These are phyloP conservation scores for Ganaspis sp. DNA, from an alignment of 1,140 invertebrate species.

Conservation along the genomic window DNA sequence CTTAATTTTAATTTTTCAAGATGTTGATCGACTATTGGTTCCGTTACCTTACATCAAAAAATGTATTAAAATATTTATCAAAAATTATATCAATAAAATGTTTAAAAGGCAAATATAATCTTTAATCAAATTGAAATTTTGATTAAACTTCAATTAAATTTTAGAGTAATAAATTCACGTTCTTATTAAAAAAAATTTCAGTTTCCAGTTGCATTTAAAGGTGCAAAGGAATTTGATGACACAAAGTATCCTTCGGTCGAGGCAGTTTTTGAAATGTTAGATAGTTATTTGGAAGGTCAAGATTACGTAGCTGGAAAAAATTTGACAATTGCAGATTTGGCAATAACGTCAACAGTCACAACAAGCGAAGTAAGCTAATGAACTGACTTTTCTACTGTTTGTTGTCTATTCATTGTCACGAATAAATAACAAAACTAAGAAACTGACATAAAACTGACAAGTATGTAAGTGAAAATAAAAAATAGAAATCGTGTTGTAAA, in stretches of 20 bases:
- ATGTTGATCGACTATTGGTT: too few relatives aligned
- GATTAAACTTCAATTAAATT: too few relatives aligned
- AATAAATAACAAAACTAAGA: not conserved
- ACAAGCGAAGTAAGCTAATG: conserved; percentile 65
- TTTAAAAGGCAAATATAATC: too few relatives aligned
- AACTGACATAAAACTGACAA: not conserved
- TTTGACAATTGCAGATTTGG: conserved; percentile 76
- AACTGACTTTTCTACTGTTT: conserved; percentile 10
- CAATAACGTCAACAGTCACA: conserved; percentile 62
- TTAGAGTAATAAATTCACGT: too few relatives aligned
- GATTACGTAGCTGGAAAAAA: conserved; percentile 68
- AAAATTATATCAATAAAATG: too few relatives aligned
- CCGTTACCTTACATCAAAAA: too few relatives aligned
- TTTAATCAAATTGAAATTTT: too few relatives aligned
- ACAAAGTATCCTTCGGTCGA: conserved; percentile 57
- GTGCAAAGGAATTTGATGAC: conserved; percentile 45
- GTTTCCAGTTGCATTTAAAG: conserved; percentile 64
- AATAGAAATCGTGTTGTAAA: conserved; percentile 2
- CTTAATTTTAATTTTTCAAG: too few relatives aligned
- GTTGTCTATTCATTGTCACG: not conserved
- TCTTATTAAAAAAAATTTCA: too few relatives aligned
- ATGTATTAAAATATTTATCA: too few relatives aligned
- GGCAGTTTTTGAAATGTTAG: conserved; percentile 60
- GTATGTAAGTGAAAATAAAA: not conserved
- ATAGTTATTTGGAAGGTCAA: conserved; percentile 66